Percentiles rank a stretch among this genome's conserved stretches.
Conservation (phyloP, 2,797 vertebrate genomes). For the Sebastes trivittatus region DNA sequence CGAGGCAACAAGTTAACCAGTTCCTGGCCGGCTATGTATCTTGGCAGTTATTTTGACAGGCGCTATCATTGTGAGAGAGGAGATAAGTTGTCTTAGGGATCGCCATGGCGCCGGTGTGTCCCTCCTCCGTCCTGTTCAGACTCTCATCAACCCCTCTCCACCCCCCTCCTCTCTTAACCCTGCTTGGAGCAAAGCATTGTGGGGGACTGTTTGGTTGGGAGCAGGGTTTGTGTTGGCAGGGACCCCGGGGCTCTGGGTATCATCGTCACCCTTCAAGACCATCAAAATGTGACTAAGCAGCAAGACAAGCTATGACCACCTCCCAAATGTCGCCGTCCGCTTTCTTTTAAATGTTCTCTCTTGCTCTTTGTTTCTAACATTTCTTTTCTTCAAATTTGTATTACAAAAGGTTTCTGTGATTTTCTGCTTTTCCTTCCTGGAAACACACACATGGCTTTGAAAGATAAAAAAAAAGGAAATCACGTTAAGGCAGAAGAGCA, state of each 20-base stretch:
- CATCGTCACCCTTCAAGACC: conserved; percentile 56
- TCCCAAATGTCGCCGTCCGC: not conserved
- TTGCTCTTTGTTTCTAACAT: not conserved
- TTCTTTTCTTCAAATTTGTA: not conserved
- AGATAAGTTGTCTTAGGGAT: conserved; percentile 87
- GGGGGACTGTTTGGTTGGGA: conserved; percentile 47
- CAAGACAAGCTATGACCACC: not conserved
- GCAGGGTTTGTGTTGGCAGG: conserved; percentile 81
- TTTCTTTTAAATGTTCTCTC: not conserved
- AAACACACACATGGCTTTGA: not conserved
- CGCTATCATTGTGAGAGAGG: conserved; percentile 80
- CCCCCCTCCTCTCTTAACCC: conserved; percentile 31
- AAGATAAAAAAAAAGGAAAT: conserved; percentile 5
- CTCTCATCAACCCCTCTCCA: conserved; percentile 61
- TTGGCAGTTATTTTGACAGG: conserved; percentile 87
- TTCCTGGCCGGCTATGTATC: conserved; percentile 82
- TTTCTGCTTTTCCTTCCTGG: not conserved
- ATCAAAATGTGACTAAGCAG: conserved; percentile 37
- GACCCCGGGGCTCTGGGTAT: conserved; percentile 71
- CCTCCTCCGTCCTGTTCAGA: conserved; percentile 78
- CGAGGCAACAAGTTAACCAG: conserved; percentile 75
- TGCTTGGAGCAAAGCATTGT: conserved; percentile 66
- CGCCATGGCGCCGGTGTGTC: conserved; percentile 84
- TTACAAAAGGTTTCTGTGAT: not conserved
- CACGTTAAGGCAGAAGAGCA: not conserved